Evolutionary conservation across 2,113 vertebrate species (phyloP).

Genomic region (Ciconia maguari): DNA sequence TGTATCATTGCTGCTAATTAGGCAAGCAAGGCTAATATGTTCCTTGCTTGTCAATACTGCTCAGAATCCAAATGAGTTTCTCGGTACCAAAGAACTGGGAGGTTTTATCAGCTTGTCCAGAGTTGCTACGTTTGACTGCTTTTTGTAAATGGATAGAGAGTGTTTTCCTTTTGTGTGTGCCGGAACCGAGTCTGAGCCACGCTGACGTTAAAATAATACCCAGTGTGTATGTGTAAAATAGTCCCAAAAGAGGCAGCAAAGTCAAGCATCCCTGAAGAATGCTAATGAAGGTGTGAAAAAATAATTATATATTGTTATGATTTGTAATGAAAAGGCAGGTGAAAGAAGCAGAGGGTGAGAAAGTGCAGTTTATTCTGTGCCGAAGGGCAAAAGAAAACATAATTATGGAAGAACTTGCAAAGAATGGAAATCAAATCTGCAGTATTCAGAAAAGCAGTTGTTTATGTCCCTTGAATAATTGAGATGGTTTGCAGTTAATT

Average conservation of each 20-base stretch:
- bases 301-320: background rate
- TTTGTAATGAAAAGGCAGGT: slow-evolving; percentile 1
- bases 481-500: slow-evolving; percentile 18
- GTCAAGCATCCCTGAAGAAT: background rate
- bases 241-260: background rate
- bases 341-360: background rate
- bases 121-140: background rate
- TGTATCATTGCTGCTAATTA: background rate
- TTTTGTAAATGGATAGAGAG: background rate
- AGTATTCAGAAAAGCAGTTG: background rate
- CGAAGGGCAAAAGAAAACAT: slow-evolving; percentile 16
- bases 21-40: background rate
- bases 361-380: background rate
- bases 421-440: background rate
- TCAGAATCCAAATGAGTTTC: background rate
- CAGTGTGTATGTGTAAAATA: background rate
- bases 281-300: background rate
- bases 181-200: background rate
- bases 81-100: background rate
- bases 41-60: background rate
- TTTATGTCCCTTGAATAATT: background rate
- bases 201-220: background rate
- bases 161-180: background rate
- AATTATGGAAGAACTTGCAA: background rate
- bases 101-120: background rate